Evolutionary conservation across 2,888 invertebrate genomes (phyloP).

Genomic region (Villa cingulata): DNA sequence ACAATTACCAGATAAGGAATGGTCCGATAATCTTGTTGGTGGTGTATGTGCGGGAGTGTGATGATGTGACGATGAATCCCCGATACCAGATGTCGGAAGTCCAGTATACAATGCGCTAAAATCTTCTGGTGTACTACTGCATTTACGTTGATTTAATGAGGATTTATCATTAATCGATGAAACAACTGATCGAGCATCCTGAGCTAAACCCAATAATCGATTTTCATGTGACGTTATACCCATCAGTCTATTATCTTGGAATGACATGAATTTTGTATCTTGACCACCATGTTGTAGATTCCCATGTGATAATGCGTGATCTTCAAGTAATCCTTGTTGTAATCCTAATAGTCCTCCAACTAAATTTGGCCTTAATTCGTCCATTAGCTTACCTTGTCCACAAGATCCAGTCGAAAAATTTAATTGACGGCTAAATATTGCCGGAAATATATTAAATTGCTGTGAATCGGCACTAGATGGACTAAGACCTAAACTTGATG

Average conservation of each 20-base stretch:
- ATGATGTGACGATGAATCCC: conserved; percentile 41
- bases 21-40: conserved; percentile 43
- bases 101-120: conserved; percentile 73
- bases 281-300: conserved; percentile 37
- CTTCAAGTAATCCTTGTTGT: conserved; percentile 63
- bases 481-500: conserved; percentile 32
- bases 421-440: conserved; percentile 77
- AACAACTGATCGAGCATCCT: conserved; percentile 42
- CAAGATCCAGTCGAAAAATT: conserved; percentile 62
- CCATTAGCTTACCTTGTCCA: conserved; percentile 72
- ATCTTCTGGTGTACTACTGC: conserved; percentile 79
- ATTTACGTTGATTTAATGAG: conserved; percentile 44
- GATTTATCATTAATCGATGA: conserved; percentile 38
- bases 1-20: conserved; percentile 46
- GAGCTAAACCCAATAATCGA: conserved; percentile 32
- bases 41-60: conserved; percentile 60
- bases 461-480: conserved; percentile 41
- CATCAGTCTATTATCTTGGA: conserved; percentile 38
- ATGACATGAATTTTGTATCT: conserved; percentile 38
- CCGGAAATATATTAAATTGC: conserved; percentile 84
- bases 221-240: conserved; percentile 35
- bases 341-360: conserved; percentile 66
- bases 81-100: conserved; percentile 37
- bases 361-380: conserved; percentile 70
- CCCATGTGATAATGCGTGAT: conserved; percentile 46